Conservation (phyloP, 2,797 vertebrate genomes). For the Columba guinea region DNA sequence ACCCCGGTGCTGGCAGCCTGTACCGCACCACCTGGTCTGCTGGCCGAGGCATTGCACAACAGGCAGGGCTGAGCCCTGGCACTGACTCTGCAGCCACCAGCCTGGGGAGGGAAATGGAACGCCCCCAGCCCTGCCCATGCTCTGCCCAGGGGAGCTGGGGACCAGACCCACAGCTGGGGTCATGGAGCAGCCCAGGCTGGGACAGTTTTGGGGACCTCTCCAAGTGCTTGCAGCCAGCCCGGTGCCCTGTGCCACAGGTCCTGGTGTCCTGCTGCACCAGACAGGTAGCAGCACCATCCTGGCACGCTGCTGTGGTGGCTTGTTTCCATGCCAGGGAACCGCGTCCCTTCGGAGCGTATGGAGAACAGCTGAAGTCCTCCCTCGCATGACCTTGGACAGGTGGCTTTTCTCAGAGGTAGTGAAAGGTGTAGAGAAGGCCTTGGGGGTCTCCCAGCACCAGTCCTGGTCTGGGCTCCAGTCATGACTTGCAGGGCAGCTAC, state of each 20-base stretch:
- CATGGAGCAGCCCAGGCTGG: not conserved
- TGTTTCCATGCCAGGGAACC: not conserved
- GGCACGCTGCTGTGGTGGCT: rapidly evolving
- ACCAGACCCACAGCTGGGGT: rapidly evolving
- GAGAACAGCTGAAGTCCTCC: not conserved
- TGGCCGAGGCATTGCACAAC: not conserved
- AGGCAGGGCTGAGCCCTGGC: not conserved
- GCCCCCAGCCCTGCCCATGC: not conserved
- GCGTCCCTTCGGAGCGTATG: not conserved
- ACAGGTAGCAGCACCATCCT: not conserved
- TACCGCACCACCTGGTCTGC: rapidly evolving
- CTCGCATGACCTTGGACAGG: not conserved
- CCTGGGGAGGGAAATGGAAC: rapidly evolving
- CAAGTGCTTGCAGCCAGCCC: not conserved
- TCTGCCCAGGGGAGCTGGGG: not conserved
- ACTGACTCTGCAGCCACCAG: not conserved
- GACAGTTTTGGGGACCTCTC: not conserved
- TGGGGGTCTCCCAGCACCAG: not conserved
- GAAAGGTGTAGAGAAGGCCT: not conserved
- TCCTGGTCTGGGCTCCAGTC: not conserved
- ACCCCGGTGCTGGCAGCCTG: rapidly evolving
- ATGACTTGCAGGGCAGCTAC: not conserved
- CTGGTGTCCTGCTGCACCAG: not conserved
- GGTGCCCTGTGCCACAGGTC: not conserved
- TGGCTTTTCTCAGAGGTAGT: not conserved